These are phyloP conservation scores for Gymnobelideus leadbeateri DNA, from an alignment of 2,113 vertebrate species.

Conservation along the genomic window DNA sequence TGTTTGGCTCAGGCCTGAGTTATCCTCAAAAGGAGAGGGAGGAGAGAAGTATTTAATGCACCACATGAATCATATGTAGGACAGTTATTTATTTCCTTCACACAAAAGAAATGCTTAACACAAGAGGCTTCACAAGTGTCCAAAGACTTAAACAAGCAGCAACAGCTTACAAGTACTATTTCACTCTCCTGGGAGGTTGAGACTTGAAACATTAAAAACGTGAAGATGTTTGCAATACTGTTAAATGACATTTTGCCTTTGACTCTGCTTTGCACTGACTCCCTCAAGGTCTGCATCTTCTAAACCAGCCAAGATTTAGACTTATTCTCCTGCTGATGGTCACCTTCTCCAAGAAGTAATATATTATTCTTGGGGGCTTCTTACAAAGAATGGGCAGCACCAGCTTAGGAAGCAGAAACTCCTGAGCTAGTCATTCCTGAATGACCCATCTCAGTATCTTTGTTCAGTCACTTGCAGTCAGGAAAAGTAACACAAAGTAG, in stretches of 20 bases:
- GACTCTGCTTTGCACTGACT: not conserved
- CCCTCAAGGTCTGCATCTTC: not conserved
- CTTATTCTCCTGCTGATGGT: not conserved
- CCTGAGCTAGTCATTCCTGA: not conserved
- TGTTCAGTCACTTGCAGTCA: not conserved
- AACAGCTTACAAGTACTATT: not conserved
- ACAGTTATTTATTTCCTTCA: not conserved
- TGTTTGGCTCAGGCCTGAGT: not conserved
- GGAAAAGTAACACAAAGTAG: not conserved
- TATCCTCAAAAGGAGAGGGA: not conserved
- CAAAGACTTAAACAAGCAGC: not conserved
- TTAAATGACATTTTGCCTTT: not conserved
- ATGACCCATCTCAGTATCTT: not conserved
- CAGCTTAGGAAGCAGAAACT: not conserved
- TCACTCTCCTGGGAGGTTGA: not conserved
- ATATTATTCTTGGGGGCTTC: not conserved
- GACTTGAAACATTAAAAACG: not conserved
- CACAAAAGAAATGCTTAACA: not conserved
- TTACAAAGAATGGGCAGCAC: not conserved
- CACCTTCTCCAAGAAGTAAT: not conserved
- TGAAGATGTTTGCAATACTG: not conserved
- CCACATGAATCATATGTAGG: not conserved
- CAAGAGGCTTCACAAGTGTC: not conserved
- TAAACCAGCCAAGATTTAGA: not conserved
- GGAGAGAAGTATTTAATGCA: not conserved